Evolutionary conservation across 2,113 vertebrate genomes (phyloP).

Genomic region (Micronycteris hirsuta): DNA sequence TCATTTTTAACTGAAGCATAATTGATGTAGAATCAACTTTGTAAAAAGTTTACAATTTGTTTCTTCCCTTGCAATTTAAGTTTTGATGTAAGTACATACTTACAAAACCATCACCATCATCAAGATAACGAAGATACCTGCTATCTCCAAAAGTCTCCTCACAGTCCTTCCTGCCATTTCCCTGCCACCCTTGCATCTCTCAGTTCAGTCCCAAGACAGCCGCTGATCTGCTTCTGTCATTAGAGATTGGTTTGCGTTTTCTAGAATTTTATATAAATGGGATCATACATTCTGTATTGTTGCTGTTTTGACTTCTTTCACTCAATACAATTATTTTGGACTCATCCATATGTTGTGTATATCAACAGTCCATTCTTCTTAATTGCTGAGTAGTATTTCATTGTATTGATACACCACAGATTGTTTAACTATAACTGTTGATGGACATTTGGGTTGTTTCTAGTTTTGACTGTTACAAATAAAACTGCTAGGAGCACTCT

Average conservation of each 20-base stretch:
- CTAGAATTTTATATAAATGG: neutral
- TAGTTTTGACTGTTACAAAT: neutral
- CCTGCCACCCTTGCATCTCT: neutral
- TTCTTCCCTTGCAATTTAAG: neutral
- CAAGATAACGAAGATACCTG: neutral
- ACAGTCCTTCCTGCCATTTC: neutral
- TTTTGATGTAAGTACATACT: neutral
- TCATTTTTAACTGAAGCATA: neutral
- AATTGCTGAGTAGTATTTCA: neutral
- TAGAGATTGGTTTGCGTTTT: neutral
- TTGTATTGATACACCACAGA: neutral
- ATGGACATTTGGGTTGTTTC: neutral
- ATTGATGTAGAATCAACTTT: neutral
- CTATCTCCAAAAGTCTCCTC: neutral
- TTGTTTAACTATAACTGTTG: neutral
- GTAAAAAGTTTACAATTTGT: neutral
- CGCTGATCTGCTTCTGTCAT: neutral
- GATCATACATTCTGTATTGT: neutral
- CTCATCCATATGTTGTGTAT: neutral
- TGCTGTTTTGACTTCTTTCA: neutral
- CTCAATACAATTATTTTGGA: neutral
- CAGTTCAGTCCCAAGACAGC: neutral
- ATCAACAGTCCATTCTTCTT: neutral
- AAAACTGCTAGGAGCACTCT: neutral
- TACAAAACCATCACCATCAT: neutral